phyloP scores from a whole-genome alignment of 2,797 vertebrate genomes.

The Eulemur coronatus region DNA sequence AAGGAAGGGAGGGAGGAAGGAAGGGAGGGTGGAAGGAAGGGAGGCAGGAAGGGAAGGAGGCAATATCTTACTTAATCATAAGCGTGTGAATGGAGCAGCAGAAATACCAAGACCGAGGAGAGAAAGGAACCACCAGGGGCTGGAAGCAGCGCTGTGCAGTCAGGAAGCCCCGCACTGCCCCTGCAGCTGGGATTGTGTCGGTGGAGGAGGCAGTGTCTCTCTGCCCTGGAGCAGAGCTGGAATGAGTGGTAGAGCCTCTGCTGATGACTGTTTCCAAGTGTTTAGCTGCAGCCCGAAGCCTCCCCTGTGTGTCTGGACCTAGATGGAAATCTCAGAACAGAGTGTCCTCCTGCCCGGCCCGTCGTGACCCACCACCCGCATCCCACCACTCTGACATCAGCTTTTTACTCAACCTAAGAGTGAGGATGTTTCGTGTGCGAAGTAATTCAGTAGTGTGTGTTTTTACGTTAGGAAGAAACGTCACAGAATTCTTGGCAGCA shows the following conservation, averaged over 20 bases:
- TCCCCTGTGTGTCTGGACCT: background rate
- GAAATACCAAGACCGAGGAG: background rate
- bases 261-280: background rate
- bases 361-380: fast-evolving
- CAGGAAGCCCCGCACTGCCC: background rate
- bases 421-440: background rate
- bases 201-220: background rate
- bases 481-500: background rate
- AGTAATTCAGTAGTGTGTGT: too few relatives aligned
- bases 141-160: fast-evolving
- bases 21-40: fast-evolving
- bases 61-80: background rate
- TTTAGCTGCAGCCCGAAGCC: background rate
- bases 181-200: background rate
- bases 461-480: background rate
- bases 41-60: fast-evolving
- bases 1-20: fast-evolving
- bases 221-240: background rate
- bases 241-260: background rate
- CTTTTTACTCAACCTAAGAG: background rate
- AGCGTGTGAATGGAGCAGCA: background rate
- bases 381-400: too few relatives aligned
- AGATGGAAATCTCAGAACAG: background rate
- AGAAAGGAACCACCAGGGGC: background rate
- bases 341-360: background rate